These are phyloP conservation scores for Amphiduros pacificus DNA, from an alignment of 2,888 invertebrate species.

Conservation along the genomic window DNA sequence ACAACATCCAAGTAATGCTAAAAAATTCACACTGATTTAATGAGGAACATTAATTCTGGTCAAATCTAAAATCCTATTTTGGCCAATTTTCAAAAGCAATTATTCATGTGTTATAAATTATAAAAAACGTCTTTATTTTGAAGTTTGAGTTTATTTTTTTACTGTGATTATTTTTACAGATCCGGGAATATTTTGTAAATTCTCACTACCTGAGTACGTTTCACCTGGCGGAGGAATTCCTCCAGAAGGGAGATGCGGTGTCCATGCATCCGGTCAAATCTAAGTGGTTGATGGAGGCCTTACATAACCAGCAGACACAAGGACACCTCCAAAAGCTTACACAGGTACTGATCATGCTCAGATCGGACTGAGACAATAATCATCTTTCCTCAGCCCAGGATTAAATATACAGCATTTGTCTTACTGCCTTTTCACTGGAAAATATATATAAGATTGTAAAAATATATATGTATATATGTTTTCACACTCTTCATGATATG, in stretches of 20 bases:
- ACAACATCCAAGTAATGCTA: too few relatives aligned
- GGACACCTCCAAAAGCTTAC: not conserved
- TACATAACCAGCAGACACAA: not conserved
- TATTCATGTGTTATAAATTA: not conserved
- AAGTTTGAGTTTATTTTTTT: not conserved
- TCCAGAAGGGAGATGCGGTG: not conserved
- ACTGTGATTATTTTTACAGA: not conserved
- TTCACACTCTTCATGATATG: too few relatives aligned
- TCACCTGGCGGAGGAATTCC: constrained; percentile 4
- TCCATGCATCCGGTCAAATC: constrained; percentile 10
- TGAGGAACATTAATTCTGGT: too few relatives aligned
- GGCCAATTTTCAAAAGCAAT: not conserved
- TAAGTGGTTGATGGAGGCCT: not conserved
- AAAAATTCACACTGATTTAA: too few relatives aligned
- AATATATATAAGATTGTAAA: too few relatives aligned
- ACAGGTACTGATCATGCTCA: constrained; percentile 9
- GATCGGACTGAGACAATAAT: too few relatives aligned
- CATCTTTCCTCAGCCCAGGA: too few relatives aligned
- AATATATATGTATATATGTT: too few relatives aligned
- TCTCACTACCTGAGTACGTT: constrained; percentile 4
- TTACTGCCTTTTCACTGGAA: too few relatives aligned
- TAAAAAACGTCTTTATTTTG: not conserved
- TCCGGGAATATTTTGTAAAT: not conserved
- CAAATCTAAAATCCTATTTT: too few relatives aligned
- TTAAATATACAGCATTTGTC: too few relatives aligned